Percentiles rank a stretch among this genome's conserved stretches.
Evolutionary conservation across 2,888 invertebrate genomes (phyloP).

Genomic region (Anthrax anthrax): DNA sequence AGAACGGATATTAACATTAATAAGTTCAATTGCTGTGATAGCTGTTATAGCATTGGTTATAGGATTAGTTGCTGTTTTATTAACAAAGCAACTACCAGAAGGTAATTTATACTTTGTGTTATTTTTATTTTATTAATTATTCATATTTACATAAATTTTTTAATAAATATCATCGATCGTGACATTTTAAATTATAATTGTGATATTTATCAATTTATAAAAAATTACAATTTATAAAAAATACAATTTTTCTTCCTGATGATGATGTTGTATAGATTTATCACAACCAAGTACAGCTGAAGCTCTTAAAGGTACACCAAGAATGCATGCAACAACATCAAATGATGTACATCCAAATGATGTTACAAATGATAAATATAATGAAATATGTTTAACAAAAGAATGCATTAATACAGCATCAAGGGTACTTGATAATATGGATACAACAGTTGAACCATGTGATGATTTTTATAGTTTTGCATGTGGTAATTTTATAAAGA

Average conservation of each 20-base stretch:
- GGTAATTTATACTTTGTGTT: conserved; percentile 18
- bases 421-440: conserved; percentile 50
- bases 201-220: too few relatives aligned
- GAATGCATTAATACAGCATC: conserved; percentile 69
- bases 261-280: conserved; percentile 2
- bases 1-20: conserved; percentile 51
- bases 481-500: conserved; percentile 54
- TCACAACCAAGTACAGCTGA: conserved; percentile 20
- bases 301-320: conserved; percentile 17
- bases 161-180: too few relatives aligned
- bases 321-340: conserved; percentile 2
- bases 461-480: conserved; percentile 66
- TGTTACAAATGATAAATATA: conserved; percentile 21
- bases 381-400: conserved; percentile 49
- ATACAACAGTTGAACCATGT: conserved; percentile 51
- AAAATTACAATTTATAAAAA: too few relatives aligned
- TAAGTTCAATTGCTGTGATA: conserved; percentile 42
- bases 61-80: conserved; percentile 42
- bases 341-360: conserved; percentile 14
- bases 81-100: conserved; percentile 21
- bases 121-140: not conserved
- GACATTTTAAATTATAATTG: too few relatives aligned
- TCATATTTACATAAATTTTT: too few relatives aligned
- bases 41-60: conserved; percentile 47
- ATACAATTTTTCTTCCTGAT: not conserved